Conservation (phyloP, 2,113 vertebrate genomes). For the Pedionomus torquatus region DNA sequence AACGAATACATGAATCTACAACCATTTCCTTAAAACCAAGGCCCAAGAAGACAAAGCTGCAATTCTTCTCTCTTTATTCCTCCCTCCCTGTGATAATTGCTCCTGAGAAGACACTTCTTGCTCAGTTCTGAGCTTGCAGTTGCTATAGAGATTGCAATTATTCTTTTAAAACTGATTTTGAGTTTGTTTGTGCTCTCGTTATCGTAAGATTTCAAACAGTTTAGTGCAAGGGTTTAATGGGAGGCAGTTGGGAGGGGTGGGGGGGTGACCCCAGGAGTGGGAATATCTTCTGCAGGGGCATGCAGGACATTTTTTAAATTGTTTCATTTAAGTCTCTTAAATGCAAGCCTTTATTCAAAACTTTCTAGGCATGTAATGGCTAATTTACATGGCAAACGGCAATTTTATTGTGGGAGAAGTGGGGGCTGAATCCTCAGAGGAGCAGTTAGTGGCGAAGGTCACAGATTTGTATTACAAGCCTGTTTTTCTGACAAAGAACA, state of each 20-base stretch:
- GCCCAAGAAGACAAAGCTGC: background rate
- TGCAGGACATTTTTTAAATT: background rate
- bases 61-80: background rate
- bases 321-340: background rate
- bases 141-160: background rate
- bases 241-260: background rate
- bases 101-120: background rate
- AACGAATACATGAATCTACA: background rate
- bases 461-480: background rate
- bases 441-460: background rate
- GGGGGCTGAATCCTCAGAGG: conserved; percentile 18
- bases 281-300: background rate
- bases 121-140: background rate
- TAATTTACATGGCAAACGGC: background rate
- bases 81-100: background rate
- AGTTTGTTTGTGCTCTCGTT: background rate
- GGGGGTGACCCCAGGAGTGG: background rate
- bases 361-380: background rate
- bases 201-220: background rate
- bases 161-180: background rate
- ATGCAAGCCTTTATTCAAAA: background rate
- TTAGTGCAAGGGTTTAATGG: background rate
- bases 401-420: conserved; percentile 5
- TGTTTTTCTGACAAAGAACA: background rate
- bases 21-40: background rate